Conservation (phyloP, 2,113 vertebrate genomes). For the Lampris incognitus region DNA sequence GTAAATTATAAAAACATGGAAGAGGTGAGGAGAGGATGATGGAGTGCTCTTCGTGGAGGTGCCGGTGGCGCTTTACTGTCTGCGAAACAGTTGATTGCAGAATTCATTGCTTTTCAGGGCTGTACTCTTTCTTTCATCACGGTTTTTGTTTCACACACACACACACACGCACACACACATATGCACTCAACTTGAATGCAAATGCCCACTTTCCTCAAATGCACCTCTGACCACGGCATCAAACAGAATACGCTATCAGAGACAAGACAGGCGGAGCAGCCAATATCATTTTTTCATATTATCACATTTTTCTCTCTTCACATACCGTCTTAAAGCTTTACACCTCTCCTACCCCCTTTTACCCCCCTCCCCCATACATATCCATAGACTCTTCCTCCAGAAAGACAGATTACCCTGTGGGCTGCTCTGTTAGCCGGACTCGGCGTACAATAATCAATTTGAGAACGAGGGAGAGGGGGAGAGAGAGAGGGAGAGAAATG, state of each 20-base stretch:
- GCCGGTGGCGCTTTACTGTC: not conserved
- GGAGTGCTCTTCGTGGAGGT: slow-evolving; percentile 4
- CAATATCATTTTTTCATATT: slow-evolving; percentile 67
- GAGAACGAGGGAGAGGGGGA: slow-evolving; percentile 61
- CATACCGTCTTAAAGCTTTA: slow-evolving; percentile 11
- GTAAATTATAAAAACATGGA: slow-evolving; percentile 29
- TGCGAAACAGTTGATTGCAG: slow-evolving; percentile 43
- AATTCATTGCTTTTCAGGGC: slow-evolving; percentile 43
- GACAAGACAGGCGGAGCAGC: slow-evolving; percentile 53
- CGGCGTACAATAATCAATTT: slow-evolving; percentile 83
- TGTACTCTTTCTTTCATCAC: slow-evolving; percentile 39
- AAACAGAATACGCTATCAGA: slow-evolving; percentile 80
- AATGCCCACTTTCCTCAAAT: slow-evolving; percentile 54
- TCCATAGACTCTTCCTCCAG: slow-evolving; percentile 62
- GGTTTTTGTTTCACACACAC: slow-evolving; percentile 17
- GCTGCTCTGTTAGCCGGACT: slow-evolving; percentile 75
- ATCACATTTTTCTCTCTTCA: slow-evolving; percentile 56
- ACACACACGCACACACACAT: slow-evolving; percentile 24
- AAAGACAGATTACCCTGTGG: slow-evolving; percentile 78
- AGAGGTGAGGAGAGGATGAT: slow-evolving; percentile 31
- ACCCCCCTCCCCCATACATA: slow-evolving; percentile 51
- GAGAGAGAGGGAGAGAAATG: slow-evolving; percentile 74
- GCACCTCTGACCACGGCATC: slow-evolving; percentile 75
- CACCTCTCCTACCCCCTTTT: slow-evolving; percentile 55
- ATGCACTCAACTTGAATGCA: slow-evolving; percentile 36